Evolutionary conservation across 2,113 vertebrate genomes (phyloP), one percentile per base, ranked within the genome.

Genomic region (Prunella himalayana): DNA sequence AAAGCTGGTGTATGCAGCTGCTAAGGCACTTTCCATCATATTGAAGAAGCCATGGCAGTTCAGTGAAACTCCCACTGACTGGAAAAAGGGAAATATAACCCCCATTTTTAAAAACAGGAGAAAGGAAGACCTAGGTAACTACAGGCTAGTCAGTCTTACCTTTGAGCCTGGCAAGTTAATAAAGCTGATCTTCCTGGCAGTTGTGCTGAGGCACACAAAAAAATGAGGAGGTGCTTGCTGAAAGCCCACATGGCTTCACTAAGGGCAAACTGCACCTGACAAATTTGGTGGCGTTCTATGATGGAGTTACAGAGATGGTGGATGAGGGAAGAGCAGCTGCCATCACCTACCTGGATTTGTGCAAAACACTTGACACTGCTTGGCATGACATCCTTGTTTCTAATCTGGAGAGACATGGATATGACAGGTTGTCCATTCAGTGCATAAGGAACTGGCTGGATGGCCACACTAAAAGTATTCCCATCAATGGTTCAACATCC

Each of bases 361-460:
- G 44, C 53, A 86, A 25, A 57, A 31, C 21, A 31, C 25, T 31
- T 35, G n/a, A 35, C 61, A 14, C 20, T 50, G 35, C 35, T 17
- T 0, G 0, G 16, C 13, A 24, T 6, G 15, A 30, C 0, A 0
- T 17, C 31, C 25, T 59, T 31, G 25, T 50, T 42, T 25, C 35
- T 66, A 42, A 25, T 27, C 20, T 75, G 70, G 42, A 31, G 51
- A 42, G 45, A 13, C 21, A 21, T 31, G 33, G 53, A 3, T 31
- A 15, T 33, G 44, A 25, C 14, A 44, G 31, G 37, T 44, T 68
- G 14, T 22, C 25, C 25, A 37, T 25, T 15, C 22, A 35, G 53
- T 44, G 53, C 27, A 12, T 18, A 25, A 77, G 53, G 61, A 50
- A 18, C 53, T 37, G 25, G 6, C 37, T 59, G 53, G 16, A 51